Evolutionary conservation across 2,797 vertebrate genomes (phyloP).

Genomic region (Molossus molossus): DNA sequence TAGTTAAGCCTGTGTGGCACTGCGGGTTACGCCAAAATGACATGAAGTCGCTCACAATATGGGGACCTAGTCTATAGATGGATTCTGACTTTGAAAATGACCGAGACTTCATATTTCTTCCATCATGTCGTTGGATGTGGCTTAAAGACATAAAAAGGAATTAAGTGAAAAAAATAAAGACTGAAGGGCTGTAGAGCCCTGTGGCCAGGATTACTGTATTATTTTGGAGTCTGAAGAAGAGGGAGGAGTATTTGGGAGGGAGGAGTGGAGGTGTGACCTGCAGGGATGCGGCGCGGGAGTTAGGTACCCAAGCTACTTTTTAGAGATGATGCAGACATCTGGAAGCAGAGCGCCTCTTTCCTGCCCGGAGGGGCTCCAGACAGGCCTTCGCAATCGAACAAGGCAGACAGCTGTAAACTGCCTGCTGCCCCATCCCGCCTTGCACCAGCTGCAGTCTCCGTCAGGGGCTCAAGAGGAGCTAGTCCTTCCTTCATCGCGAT

Average conservation of each 20-base stretch:
- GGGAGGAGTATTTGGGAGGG: background rate
- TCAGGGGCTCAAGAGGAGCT: background rate
- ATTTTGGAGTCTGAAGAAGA: background rate
- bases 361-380: background rate
- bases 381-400: background rate
- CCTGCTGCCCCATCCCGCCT: background rate
- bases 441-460: background rate
- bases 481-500: background rate
- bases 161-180: background rate
- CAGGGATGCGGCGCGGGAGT: background rate
- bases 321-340: background rate
- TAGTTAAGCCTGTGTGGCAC: conserved; percentile 6
- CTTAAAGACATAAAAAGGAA: conserved; percentile 25
- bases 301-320: background rate
- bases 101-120: background rate
- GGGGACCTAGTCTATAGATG: background rate
- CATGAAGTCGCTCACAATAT: background rate
- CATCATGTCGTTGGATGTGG: background rate
- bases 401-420: background rate
- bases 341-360: background rate
- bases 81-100: conserved; percentile 38
- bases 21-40: background rate
- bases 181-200: background rate
- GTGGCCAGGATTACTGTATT: background rate
- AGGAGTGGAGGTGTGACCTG: background rate